Conservation (phyloP, 2,888 invertebrate genomes). For the Leucophenga maculata region DNA sequence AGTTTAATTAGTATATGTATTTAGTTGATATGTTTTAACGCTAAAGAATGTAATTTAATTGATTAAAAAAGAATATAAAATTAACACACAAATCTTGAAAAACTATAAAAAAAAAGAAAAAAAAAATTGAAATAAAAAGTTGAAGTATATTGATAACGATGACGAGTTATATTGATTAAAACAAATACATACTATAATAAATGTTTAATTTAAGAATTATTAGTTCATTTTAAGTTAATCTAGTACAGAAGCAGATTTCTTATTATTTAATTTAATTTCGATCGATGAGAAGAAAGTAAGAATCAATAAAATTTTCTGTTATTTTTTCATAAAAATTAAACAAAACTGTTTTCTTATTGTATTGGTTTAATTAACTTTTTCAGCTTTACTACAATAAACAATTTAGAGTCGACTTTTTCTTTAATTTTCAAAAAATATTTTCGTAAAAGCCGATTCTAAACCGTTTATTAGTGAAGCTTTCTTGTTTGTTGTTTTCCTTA, state of each 20-base stretch:
- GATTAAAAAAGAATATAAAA: conserved; percentile 42
- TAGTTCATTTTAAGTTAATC: conserved; percentile 65
- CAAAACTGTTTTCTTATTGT: too few species aligned
- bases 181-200: conserved; percentile 27
- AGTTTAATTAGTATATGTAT: conserved; percentile 64
- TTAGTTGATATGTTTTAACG: conserved; percentile 63
- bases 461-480: too few species aligned
- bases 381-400: too few species aligned
- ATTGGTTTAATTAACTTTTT: too few species aligned
- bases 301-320: conserved; percentile 56
- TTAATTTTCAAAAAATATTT: too few species aligned
- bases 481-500: too few species aligned
- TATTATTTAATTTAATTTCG: conserved; percentile 52
- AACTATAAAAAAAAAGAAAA: background rate
- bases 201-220: conserved; percentile 58
- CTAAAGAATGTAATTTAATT: conserved; percentile 43
- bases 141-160: conserved; percentile 27
- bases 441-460: too few species aligned
- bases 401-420: too few species aligned
- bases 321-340: conserved; percentile 33
- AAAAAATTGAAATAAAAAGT: conserved; percentile 47
- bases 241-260: conserved; percentile 50
- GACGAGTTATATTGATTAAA: conserved; percentile 14
- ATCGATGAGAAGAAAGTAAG: conserved; percentile 46
- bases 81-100: conserved; percentile 4